Evolutionary conservation across 2,888 invertebrate genomes (phyloP), one percentile per base, ranked within the genome.

Genomic region (Hydrotaea cyrtoneurina): DNA sequence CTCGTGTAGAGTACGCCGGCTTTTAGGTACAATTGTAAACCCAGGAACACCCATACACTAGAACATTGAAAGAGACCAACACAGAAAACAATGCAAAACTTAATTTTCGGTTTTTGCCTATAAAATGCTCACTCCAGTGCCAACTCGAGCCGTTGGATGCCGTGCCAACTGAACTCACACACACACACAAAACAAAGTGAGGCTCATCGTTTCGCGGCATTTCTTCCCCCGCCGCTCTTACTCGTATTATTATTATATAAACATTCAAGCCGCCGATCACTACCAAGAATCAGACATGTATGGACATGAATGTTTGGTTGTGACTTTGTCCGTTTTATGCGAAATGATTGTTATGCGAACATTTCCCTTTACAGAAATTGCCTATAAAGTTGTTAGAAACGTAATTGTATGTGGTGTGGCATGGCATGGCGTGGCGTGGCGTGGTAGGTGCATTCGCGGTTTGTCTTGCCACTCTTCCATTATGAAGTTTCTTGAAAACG

Each of bases 371-470:
- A 23, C 7, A 26, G 69, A 77, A 66, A 71, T 77, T 79, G 17
- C 50, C 76, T 77, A 85, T 82, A 73, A 82, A 81, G 81, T 82
- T 85, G 79, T 85, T 78, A 84, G 66, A 81, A 62, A 59, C 72
- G 50, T 81, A 81, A 76, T 76, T 79, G 84, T 75, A 36, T 46
- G 26, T 26, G 36, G 43, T 43, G 50, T 57, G 76, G 64, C 75
- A 19, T 43, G 55, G 23, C 15, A 31, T 66, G 21, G n/a, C 69
- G 59, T 71, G 39, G 17, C 26, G 39, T 43, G 79, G 57, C 23
- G 23, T 57, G 72, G 57, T 69, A 66, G 73, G 11, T 75, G 46
- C 64, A 62, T 46, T 69, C 21, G 15, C 43, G 46, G 43, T 17
- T 21, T 5, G 59, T 50, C 59, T 17, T 26, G 50, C 59, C 26